Conservation (phyloP, 2,797 vertebrate genomes). For the Anas bernieri region DNA sequence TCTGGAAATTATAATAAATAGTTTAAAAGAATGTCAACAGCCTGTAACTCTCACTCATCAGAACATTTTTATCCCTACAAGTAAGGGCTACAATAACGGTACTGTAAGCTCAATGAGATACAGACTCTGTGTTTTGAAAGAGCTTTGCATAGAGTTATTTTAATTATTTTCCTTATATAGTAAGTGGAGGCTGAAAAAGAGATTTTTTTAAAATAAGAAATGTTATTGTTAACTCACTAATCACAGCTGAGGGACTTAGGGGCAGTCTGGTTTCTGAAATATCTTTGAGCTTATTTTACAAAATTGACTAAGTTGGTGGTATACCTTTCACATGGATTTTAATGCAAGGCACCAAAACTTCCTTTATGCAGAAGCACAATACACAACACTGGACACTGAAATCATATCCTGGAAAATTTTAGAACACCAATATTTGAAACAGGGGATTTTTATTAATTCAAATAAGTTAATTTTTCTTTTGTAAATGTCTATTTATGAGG, state of each 20-base stretch:
- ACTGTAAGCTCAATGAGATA: conserved; percentile 26
- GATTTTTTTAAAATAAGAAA: conserved; percentile 52
- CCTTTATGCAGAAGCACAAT: conserved; percentile 15
- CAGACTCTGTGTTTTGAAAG: conserved; percentile 32
- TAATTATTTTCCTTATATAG: conserved; percentile 61
- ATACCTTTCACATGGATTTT: conserved; percentile 31
- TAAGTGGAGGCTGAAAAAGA: conserved; percentile 34
- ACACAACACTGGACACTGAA: not conserved
- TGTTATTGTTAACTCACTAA: conserved; percentile 66
- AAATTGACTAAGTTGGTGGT: conserved; percentile 41
- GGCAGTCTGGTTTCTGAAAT: conserved; percentile 46
- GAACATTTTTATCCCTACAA: conserved; percentile 24
- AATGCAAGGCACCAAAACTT: conserved; percentile 18
- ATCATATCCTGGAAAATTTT: conserved; percentile 22
- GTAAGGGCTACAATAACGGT: not conserved
- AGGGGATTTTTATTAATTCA: not conserved
- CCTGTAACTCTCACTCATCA: not conserved
- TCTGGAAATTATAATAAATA: conserved; percentile 4
- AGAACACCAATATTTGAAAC: not conserved
- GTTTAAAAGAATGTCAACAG: conserved; percentile 29
- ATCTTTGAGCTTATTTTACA: conserved; percentile 41
- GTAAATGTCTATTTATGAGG: not conserved
- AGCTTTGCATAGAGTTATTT: conserved; percentile 44
- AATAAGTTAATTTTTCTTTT: conserved; percentile 40
- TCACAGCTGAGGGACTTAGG: conserved; percentile 40